Percentiles rank a stretch among this genome's conserved stretches.
Conservation (phyloP, 2,113 vertebrate species). For the Megaleporinus macrocephalus region DNA sequence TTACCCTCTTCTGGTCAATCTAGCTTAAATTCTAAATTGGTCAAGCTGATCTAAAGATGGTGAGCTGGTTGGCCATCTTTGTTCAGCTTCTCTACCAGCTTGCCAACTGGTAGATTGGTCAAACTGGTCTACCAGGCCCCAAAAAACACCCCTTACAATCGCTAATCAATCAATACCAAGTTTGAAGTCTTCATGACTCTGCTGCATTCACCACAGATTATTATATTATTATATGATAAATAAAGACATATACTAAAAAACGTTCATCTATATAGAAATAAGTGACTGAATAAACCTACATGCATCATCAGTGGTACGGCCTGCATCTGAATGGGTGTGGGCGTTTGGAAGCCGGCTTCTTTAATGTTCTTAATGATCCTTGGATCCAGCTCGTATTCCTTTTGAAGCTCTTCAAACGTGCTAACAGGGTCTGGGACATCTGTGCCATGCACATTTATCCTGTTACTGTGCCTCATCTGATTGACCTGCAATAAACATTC, state of each 20-base stretch:
- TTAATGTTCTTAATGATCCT: slow-evolving; percentile 85
- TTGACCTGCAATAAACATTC: slow-evolving; percentile 79
- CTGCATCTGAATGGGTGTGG: slow-evolving; percentile 96
- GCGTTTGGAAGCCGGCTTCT: slow-evolving; percentile 82
- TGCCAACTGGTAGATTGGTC: too few species aligned
- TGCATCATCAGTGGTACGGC: slow-evolving; percentile 94
- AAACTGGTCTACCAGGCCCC: too few species aligned
- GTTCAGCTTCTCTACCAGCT: too few species aligned
- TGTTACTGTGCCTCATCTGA: slow-evolving; percentile 82
- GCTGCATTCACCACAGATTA: too few species aligned
- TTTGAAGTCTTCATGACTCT: too few species aligned
- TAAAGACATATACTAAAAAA: background rate
- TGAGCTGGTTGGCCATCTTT: too few species aligned
- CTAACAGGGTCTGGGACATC: slow-evolving; percentile 90
- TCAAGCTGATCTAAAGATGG: too few species aligned
- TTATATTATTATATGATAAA: too few species aligned
- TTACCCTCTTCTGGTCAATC: too few species aligned
- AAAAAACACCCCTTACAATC: too few species aligned
- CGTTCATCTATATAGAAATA: background rate
- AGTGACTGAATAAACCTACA: slow-evolving; percentile 67
- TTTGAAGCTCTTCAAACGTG: slow-evolving; percentile 87
- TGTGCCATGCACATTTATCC: slow-evolving; percentile 87
- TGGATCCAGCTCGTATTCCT: slow-evolving; percentile 85
- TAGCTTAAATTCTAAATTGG: too few species aligned
- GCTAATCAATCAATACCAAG: too few species aligned